Conservation (phyloP, 2,797 vertebrate genomes). For the Pangasius mekongensis region DNA sequence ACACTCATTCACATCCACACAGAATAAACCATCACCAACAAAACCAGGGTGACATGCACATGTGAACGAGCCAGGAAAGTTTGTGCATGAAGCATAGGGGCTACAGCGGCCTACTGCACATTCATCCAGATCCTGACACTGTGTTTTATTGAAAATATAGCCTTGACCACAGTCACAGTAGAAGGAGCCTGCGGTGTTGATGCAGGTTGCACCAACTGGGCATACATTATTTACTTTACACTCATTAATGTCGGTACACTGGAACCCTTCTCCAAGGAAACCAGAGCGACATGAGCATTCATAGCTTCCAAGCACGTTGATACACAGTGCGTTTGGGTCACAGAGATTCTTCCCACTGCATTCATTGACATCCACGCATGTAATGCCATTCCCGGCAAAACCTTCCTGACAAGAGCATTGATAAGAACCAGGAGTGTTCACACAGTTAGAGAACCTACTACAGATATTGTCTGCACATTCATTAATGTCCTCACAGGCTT, state of each 20-base stretch:
- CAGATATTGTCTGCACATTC: slow-evolving; percentile 77
- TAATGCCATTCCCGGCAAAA: slow-evolving; percentile 78
- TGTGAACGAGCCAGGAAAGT: slow-evolving; percentile 74
- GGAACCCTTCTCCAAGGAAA: slow-evolving; percentile 72
- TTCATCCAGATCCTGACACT: slow-evolving; percentile 77
- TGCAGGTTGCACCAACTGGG: slow-evolving; percentile 69
- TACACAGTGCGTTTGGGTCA: slow-evolving; percentile 71
- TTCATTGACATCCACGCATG: slow-evolving; percentile 80
- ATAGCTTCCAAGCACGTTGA: slow-evolving; percentile 78
- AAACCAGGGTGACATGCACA: slow-evolving; percentile 76
- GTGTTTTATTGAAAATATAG: slow-evolving; percentile 68
- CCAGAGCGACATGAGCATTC: slow-evolving; percentile 76
- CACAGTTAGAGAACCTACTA: slow-evolving; percentile 74
- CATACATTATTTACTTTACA: slow-evolving; percentile 69
- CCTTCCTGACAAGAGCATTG: slow-evolving; percentile 75
- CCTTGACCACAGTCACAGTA: slow-evolving; percentile 77
- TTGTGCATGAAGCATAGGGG: slow-evolving; percentile 70
- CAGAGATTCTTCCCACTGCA: slow-evolving; percentile 73
- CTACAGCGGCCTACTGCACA: slow-evolving; percentile 73
- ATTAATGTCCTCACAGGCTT: slow-evolving; percentile 77
- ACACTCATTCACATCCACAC: slow-evolving; percentile 79
- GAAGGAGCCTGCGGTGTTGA: slow-evolving; percentile 78
- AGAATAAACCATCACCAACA: slow-evolving; percentile 75
- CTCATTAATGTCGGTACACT: slow-evolving; percentile 78
- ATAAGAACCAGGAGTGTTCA: slow-evolving; percentile 76